These are phyloP conservation scores for Rhinoraja longicauda DNA, from an alignment of 2,797 vertebrate genomes.

Conservation along the genomic window DNA sequence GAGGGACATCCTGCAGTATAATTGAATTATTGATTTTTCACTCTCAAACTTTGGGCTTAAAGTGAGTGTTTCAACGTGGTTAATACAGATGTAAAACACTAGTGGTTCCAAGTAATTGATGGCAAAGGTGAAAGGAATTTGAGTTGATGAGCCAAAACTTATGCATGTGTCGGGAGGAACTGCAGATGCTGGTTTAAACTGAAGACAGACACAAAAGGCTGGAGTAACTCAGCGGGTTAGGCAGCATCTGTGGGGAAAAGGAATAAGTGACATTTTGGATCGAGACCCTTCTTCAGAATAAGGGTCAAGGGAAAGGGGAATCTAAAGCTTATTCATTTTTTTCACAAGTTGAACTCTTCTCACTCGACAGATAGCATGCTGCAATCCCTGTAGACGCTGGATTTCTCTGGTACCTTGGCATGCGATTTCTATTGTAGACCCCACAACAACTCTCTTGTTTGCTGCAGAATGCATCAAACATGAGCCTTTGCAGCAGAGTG, in stretches of 20 bases:
- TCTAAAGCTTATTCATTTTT: not conserved
- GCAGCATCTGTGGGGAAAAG: no score
- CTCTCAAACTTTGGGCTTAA: not conserved
- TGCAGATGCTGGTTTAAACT: no score
- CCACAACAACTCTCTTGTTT: not conserved
- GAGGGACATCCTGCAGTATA: not conserved
- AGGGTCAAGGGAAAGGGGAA: no score
- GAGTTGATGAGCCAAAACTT: not conserved
- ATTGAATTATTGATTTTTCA: not conserved
- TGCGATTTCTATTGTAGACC: not conserved
- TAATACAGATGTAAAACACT: not conserved
- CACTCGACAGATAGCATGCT: not conserved
- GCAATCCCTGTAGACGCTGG: not conserved
- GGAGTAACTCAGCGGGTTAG: no score
- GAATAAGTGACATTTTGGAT: no score
- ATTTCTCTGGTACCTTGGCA: not conserved
- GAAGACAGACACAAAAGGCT: no score
- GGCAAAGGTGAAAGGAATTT: not conserved
- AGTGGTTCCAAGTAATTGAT: not conserved
- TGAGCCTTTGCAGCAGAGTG: no score
- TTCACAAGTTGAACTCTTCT: not conserved
- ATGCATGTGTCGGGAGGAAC: no score
- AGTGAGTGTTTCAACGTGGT: not conserved
- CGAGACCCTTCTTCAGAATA: no score
- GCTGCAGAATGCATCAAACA: not conserved